phyloP scores from a whole-genome alignment of 2,888 invertebrate species.

The Leistus spinibarbis region DNA sequence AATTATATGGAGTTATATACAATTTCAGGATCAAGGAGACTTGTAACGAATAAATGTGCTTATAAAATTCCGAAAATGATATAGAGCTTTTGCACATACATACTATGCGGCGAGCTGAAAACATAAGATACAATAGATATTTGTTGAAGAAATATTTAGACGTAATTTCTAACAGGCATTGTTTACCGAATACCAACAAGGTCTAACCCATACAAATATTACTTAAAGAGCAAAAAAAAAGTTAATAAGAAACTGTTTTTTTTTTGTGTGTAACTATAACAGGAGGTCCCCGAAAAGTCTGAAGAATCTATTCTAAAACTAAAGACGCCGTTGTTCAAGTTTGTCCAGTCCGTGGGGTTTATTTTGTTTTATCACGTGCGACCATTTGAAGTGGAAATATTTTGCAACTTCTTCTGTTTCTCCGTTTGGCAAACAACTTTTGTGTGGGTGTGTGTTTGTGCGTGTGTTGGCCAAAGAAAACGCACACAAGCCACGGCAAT shows the following conservation, averaged over 20 bases:
- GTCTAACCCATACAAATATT: neutral
- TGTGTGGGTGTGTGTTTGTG: neutral
- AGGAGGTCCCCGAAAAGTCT: neutral
- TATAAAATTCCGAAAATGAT: too few species aligned
- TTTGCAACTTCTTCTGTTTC: slow-evolving; percentile 44
- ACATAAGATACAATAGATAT: too few species aligned
- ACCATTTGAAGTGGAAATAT: slow-evolving; percentile 50
- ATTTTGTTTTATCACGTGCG: slow-evolving; percentile 53
- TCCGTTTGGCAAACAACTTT: slow-evolving; percentile 12
- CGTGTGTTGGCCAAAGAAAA: neutral
- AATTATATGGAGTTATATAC: too few species aligned
- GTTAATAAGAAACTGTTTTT: neutral
- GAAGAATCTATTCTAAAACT: slow-evolving; percentile 5
- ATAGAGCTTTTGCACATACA: too few species aligned
- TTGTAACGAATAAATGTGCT: too few species aligned
- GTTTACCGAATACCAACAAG: neutral
- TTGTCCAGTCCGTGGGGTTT: neutral
- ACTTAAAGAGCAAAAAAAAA: neutral
- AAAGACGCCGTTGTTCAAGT: slow-evolving; percentile 1
- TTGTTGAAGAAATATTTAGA: neutral
- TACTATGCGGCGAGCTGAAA: too few species aligned
- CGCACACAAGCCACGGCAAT: neutral
- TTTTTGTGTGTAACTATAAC: neutral
- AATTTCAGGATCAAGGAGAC: too few species aligned
- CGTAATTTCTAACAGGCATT: too few species aligned